phyloP scores from a whole-genome alignment of 2,888 invertebrate genomes.

The Yponomeuta malinellus region DNA sequence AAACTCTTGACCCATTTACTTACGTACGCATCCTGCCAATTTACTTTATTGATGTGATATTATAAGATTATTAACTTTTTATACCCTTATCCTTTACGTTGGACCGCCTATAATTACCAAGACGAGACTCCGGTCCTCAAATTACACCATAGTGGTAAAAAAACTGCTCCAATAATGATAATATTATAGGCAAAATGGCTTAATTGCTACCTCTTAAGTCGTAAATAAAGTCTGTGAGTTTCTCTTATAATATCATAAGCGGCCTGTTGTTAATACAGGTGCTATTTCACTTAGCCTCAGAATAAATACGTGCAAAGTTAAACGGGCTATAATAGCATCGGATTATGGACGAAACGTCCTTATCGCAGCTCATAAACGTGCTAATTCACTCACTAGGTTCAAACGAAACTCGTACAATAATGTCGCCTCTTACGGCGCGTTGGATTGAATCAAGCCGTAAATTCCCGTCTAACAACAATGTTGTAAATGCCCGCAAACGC shows the following conservation, averaged over 20 bases:
- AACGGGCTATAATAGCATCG: conserved; percentile 2
- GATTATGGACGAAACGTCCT: conserved; percentile 5
- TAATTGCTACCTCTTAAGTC: conserved; percentile 45
- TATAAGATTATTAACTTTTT: conserved; percentile 68
- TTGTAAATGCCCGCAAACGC: conserved; percentile 64
- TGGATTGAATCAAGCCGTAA: conserved; percentile 47
- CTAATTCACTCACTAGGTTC: background rate
- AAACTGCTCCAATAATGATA: conserved; percentile 55
- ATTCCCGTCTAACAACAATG: conserved; percentile 37
- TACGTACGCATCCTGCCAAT: conserved; percentile 66
- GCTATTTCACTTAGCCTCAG: conserved; percentile 2
- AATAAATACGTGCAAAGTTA: conserved; percentile 1
- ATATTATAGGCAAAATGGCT: conserved; percentile 44
- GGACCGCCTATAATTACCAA: conserved; percentile 64
- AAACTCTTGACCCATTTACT: conserved; percentile 58
- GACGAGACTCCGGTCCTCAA: conserved; percentile 57
- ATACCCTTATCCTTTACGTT: conserved; percentile 52
- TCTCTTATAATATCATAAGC: conserved; percentile 4
- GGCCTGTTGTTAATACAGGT: background rate
- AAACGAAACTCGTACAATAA: conserved; percentile 20
- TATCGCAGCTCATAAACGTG: conserved; percentile 13
- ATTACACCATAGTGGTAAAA: conserved; percentile 50
- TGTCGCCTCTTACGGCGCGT: conserved; percentile 30
- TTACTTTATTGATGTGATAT: conserved; percentile 69
- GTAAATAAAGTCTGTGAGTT: conserved; percentile 38